Conservation (phyloP, 2,888 invertebrate genomes). For the Pandemis heparana region DNA sequence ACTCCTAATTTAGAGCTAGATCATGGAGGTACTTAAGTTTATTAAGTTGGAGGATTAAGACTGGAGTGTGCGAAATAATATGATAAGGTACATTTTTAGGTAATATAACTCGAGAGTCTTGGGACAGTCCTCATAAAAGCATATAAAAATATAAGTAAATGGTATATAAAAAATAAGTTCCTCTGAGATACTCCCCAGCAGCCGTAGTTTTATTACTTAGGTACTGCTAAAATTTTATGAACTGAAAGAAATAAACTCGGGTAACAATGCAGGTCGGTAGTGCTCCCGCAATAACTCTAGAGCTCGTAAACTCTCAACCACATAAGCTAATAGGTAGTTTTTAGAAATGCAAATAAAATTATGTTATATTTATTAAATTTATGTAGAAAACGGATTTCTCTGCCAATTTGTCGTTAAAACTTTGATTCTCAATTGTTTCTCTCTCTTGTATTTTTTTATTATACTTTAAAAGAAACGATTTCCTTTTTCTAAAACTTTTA, state of each 20-base stretch:
- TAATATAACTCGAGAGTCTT: background rate
- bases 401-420: background rate
- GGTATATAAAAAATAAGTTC: background rate
- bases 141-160: background rate
- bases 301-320: constrained; percentile 66
- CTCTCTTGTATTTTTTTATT: constrained; percentile 46
- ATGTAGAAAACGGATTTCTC: background rate
- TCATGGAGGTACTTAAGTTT: too few relatives aligned
- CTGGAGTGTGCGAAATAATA: too few relatives aligned
- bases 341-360: background rate
- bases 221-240: constrained; percentile 63
- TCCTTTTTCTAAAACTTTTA: constrained; percentile 55
- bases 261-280: constrained; percentile 67
- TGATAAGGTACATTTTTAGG: too few relatives aligned
- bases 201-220: constrained; percentile 56
- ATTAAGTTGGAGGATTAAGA: too few relatives aligned
- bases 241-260: constrained; percentile 63
- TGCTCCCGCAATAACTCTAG: constrained; percentile 69
- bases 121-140: background rate
- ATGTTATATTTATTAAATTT: background rate
- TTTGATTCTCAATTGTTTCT: constrained; percentile 45
- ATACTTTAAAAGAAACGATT: constrained; percentile 46
- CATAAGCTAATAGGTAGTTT: constrained; percentile 5
- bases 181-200: background rate
- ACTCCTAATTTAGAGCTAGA: too few relatives aligned